Conservation (phyloP, 2,888 invertebrate genomes). For the Bugula neritina region DNA sequence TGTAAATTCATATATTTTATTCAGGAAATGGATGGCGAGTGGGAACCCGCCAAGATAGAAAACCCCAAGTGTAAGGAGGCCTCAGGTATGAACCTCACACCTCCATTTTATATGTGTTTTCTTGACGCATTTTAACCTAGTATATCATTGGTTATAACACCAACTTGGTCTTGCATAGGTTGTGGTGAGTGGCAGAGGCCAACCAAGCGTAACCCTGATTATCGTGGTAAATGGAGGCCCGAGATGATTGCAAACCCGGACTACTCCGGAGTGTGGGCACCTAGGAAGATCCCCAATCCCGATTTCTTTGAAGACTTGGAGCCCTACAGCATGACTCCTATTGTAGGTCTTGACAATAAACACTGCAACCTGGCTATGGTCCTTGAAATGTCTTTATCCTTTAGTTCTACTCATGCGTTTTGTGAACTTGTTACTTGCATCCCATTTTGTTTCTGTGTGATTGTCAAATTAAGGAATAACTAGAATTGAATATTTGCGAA, state of each 20-base stretch:
- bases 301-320: constrained; percentile 82
- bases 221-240: constrained; percentile 90
- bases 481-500: too few relatives aligned
- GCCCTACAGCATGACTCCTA: constrained; percentile 71
- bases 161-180: too few relatives aligned
- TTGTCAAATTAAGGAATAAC: too few relatives aligned
- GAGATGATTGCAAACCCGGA: constrained; percentile 57
- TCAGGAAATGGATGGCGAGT: constrained; percentile 94
- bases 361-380: too few relatives aligned
- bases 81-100: constrained; percentile 51
- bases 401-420: too few relatives aligned
- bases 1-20: too few relatives aligned
- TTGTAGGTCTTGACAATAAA: constrained; percentile 74
- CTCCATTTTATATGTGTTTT: too few relatives aligned
- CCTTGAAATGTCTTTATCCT: too few relatives aligned
- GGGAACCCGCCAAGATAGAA: constrained; percentile 89
- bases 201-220: constrained; percentile 80
- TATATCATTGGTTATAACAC: too few relatives aligned
- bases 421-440: too few relatives aligned
- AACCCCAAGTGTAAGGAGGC: constrained; percentile 77
- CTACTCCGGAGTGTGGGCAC: constrained; percentile 58
- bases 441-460: too few relatives aligned
- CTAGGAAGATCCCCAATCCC: constrained; percentile 80
- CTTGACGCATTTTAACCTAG: too few relatives aligned
- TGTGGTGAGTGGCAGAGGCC: constrained; percentile 88